These are phyloP conservation scores for Dynastes hyllus DNA, from an alignment of 2,888 invertebrate species.

Conservation along the genomic window DNA sequence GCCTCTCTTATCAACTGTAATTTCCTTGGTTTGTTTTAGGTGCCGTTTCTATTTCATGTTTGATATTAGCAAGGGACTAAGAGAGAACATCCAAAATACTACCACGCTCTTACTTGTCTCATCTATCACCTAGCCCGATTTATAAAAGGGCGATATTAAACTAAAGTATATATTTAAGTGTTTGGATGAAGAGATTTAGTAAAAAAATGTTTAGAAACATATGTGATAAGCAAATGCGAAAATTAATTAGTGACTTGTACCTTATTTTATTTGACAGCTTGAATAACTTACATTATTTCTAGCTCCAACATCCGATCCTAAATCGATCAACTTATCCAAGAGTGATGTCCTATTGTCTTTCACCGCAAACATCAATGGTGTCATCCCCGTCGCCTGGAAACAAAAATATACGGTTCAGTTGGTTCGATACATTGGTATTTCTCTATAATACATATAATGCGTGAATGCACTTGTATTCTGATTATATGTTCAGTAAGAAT, in stretches of 20 bases:
- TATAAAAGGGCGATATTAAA: too few relatives aligned
- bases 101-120: too few relatives aligned
- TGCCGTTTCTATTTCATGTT: too few relatives aligned
- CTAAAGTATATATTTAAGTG: too few relatives aligned
- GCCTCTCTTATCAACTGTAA: too few relatives aligned
- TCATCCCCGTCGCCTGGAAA: conserved; percentile 92
- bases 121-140: too few relatives aligned
- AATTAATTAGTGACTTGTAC: neutral
- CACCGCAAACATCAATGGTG: conserved; percentile 96
- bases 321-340: conserved; percentile 92
- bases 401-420: conserved; percentile 63
- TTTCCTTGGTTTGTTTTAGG: too few relatives aligned
- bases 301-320: conserved; percentile 93
- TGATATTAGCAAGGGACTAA: too few relatives aligned
- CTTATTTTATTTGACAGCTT: neutral
- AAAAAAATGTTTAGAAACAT: too few relatives aligned
- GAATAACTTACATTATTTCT: conserved; percentile 88
- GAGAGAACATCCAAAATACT: too few relatives aligned
- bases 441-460: neutral
- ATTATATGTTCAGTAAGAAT: conserved; percentile 3
- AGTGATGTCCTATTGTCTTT: conserved; percentile 95
- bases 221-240: too few relatives aligned
- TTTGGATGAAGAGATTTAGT: too few relatives aligned
- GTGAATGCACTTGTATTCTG: conserved; percentile 1
- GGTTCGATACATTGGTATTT: conserved; percentile 64